Base-by-base conservation (phyloP, 2,797 vertebrate species). In the Ciconia nigra region DNA sequence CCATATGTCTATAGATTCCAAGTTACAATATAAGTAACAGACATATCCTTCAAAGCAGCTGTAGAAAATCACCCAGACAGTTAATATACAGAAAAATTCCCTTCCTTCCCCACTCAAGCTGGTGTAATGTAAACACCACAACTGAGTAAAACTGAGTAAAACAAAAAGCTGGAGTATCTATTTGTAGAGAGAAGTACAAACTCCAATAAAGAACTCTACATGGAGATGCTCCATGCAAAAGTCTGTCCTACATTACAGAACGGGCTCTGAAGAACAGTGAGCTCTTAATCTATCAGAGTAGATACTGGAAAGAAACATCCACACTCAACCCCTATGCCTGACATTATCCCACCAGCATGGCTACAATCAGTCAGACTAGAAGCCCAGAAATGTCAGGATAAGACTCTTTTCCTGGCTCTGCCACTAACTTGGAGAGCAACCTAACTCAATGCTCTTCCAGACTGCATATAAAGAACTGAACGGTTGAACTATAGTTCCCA, bases 11-110 rank as follows among this genome's bases (percentile, higher is more conserved):
- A 69, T 29, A 96, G 88, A 81, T 77, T 96, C 94, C 95, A 96
- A 95, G 81, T 86, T 91, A 84, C 84, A 92, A 78, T 89, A 83
- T 91, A 96, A 93, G 93, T 78, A 96, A 92, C 95, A 97, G 95
- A 93, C 91, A 82, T 13, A 86, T 85, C 84, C 95, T 85, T 95
- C 92, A 96, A 96, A 96, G 85, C 95, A 97, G 93, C 93, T 96
- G 94, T 85, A 96, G 94, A 97, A 96, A 97, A 95, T 97, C 95
- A 95, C 63, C 46, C 93, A 61, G 89, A 90, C 93, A 96, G 90
- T 91, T 96, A 89, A 97, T 95, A 94, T n/a, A 96, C 89, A 89
- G 81, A 96, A 96, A 87, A 93, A 89, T 86, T 80, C 90, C 70
- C 91, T 93, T 94, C 87, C 55, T 82, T 72, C 52, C 63, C 90